These are phyloP conservation scores for Forbesichthys papilliferus DNA, from an alignment of 2,113 vertebrate species.

Conservation along the genomic window DNA sequence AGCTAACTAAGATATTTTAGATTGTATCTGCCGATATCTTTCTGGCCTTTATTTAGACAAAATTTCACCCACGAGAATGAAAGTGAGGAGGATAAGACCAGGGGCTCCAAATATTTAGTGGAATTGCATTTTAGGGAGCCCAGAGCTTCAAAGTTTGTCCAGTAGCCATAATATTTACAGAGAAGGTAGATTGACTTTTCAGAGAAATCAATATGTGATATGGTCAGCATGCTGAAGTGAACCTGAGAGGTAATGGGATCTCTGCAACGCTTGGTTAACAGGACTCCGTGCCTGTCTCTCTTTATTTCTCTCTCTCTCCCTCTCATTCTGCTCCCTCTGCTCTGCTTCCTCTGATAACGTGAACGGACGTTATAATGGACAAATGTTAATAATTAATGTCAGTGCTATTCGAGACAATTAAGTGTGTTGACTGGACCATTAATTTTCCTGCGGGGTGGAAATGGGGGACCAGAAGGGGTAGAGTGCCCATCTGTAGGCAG, in stretches of 20 bases:
- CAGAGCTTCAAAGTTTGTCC: slow-evolving; percentile 52
- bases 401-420: slow-evolving; percentile 83
- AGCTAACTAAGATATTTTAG: slow-evolving; percentile 8
- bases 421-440: slow-evolving; percentile 74
- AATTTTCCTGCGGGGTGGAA: slow-evolving; percentile 67
- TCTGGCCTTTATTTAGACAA: slow-evolving; percentile 6
- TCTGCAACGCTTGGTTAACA: slow-evolving; percentile 72
- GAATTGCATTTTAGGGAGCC: slow-evolving; percentile 45
- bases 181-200: slow-evolving; percentile 74
- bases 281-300: slow-evolving; percentile 49
- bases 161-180: slow-evolving; percentile 77
- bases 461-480: slow-evolving; percentile 30
- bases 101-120: slow-evolving; percentile 35
- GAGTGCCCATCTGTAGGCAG: slow-evolving; percentile 44
- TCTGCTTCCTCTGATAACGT: slow-evolving; percentile 60
- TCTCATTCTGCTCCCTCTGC: slow-evolving; percentile 29
- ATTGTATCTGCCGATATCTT: slow-evolving; percentile 11
- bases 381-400: slow-evolving; percentile 82
- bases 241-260: slow-evolving; percentile 72
- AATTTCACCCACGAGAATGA: slow-evolving; percentile 17
- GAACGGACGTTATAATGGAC: slow-evolving; percentile 46
- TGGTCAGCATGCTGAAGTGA: slow-evolving; percentile 65
- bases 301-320: slow-evolving; percentile 43
- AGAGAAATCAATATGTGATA: slow-evolving; percentile 77
- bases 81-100: slow-evolving; percentile 21